Conservation (phyloP, 2,113 vertebrate genomes). For the Rhombomys opimus region DNA sequence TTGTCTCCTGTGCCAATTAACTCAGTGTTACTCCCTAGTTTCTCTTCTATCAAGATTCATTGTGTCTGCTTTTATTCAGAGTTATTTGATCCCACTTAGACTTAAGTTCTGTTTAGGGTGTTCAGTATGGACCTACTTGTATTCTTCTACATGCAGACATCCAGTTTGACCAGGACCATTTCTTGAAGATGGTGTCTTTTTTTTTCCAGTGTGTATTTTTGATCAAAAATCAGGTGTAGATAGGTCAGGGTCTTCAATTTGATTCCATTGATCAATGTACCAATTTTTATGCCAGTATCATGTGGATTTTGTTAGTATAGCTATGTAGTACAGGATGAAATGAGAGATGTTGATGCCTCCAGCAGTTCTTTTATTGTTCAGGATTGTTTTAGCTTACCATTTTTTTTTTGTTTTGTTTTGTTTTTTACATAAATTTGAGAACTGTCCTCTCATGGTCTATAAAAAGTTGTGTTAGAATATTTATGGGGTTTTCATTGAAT, state of each 20-base stretch:
- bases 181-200: background rate
- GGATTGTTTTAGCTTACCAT: background rate
- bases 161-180: background rate
- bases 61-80: background rate
- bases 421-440: background rate
- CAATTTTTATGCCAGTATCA: background rate
- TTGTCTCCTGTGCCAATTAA: background rate
- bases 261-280: background rate
- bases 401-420: background rate
- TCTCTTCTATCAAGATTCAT: background rate
- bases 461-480: background rate
- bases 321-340: background rate
- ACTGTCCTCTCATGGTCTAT: background rate
- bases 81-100: background rate
- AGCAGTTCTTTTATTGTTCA: background rate
- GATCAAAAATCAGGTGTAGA: background rate
- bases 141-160: background rate
- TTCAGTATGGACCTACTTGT: background rate
- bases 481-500: background rate
- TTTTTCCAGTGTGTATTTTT: background rate
- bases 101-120: background rate
- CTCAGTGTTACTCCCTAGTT: background rate
- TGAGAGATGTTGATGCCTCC: background rate
- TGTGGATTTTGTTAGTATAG: background rate
- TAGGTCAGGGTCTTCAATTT: background rate